Percentiles rank a stretch among this genome's conserved stretches.
These are phyloP conservation scores for Lottia gigantea DNA, from an alignment of 2,888 invertebrate genomes.

Conservation along the genomic window DNA sequence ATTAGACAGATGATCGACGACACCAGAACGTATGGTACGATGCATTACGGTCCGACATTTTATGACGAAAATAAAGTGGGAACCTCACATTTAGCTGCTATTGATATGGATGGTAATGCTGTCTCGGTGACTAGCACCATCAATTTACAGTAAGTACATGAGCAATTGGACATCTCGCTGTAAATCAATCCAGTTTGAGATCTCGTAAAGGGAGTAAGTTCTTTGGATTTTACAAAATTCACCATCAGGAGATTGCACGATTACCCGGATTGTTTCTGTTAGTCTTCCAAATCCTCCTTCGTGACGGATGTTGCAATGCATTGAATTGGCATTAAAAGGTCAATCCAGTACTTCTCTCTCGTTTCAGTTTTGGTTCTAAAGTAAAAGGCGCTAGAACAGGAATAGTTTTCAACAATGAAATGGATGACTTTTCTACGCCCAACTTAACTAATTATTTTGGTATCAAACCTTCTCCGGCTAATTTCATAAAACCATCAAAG, in stretches of 20 bases:
- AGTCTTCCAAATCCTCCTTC: too few relatives aligned
- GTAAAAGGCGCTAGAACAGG: conserved; percentile 72
- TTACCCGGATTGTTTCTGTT: too few relatives aligned
- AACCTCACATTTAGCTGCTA: conserved; percentile 89
- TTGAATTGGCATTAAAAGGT: too few relatives aligned
- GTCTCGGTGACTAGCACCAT: conserved; percentile 92
- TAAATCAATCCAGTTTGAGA: too few relatives aligned
- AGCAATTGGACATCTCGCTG: too few relatives aligned
- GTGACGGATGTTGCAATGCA: too few relatives aligned
- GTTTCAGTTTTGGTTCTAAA: conserved; percentile 83
- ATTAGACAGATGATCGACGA: conserved; percentile 56
- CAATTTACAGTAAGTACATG: conserved; percentile 80
- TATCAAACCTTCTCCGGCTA: conserved; percentile 79
- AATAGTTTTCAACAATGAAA: conserved; percentile 89
- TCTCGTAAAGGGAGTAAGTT: too few relatives aligned
- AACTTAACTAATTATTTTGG: conserved; percentile 62
- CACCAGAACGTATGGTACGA: conserved; percentile 47
- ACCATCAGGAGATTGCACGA: too few relatives aligned
- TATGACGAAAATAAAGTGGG: conserved; percentile 73
- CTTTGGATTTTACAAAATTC: too few relatives aligned
- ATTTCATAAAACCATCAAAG: conserved; percentile 84
- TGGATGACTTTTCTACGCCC: conserved; percentile 90
- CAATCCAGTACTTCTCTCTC: too few relatives aligned
- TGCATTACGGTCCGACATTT: conserved; percentile 70
- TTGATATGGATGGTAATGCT: conserved; percentile 89